Evolutionary conservation across 2,888 invertebrate species (phyloP), one percentile per base, ranked within the genome.

Genomic region (Gonocerus acuteangulatus): DNA sequence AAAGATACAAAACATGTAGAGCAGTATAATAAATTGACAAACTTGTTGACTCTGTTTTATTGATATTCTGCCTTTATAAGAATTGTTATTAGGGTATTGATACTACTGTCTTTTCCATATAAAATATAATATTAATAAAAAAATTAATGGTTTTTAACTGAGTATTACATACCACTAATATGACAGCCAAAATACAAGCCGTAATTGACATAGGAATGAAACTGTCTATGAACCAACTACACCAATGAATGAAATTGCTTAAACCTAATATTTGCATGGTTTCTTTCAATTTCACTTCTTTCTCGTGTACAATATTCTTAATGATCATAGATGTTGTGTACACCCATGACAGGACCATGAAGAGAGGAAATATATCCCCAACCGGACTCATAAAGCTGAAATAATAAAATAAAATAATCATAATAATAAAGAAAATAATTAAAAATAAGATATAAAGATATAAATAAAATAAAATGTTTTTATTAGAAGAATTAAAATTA

Each of bases 181-280:
- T 47, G n/a, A 60, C 32, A 4, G 65, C 62, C 11, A 87, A 74
- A 32, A 92, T 75, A 70, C 87, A 80, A 44, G 84, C 76, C 34
- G 89, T 79, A 2, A 85, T 65, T 15, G 73, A 63, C 76, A 79
- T 77, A 52, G 78, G 72, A 7, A 76, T 66, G 59, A 80, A 73
- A 19, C 77, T 74, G 65, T 78, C 78, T 57, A 80, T 73, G 68
- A 81, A 81, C 81, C 81, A 82, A n/a, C 80, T 78, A 32, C 77
- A 63, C 80, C 81, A 82, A 68, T 81, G 79, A 1, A 80, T 77
- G 6, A 73, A 73, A 69, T 79, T 80, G 11, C 73, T 74, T 13
- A 81, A 73, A 0, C 81, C 81, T 59, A 69, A 69, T 49, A 70
- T 69, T 74, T 77, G 74, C 79, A 80, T 80, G 16, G 77, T 72